Evolutionary conservation across 1,140 invertebrate genomes (phyloP).

Genomic region (Papilio helenus): DNA sequence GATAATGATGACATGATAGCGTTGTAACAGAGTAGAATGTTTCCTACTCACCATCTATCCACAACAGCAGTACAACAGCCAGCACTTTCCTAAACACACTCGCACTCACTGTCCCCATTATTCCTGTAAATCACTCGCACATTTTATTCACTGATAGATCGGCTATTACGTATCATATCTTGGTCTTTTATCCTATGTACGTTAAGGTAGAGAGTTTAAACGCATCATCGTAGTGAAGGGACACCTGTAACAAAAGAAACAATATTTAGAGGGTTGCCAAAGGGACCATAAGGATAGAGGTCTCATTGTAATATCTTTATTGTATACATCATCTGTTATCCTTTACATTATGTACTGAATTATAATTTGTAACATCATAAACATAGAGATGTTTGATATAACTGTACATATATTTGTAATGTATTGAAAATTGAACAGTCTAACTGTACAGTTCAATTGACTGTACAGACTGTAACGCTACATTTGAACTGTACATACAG

Average conservation of each 20-base stretch:
- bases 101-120: constrained; percentile 53
- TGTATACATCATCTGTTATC: constrained; percentile 26
- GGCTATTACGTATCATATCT: constrained; percentile 30
- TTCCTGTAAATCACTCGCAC: constrained; percentile 48
- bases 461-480: no score
- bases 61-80: constrained; percentile 53
- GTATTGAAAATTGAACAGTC: no score
- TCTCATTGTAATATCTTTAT: constrained; percentile 29
- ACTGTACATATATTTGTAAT: neutral
- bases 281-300: constrained; percentile 32
- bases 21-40: neutral
- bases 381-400: neutral
- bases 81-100: constrained; percentile 48
- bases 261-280: constrained; percentile 41
- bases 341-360: neutral
- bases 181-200: constrained; percentile 16
- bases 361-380: neutral
- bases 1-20: no score
- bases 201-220: constrained; percentile 39
- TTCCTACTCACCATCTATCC: constrained; percentile 62
- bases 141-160: constrained; percentile 45
- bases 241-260: constrained; percentile 64
- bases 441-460: no score
- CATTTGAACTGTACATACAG: no score
- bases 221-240: constrained; percentile 30